These are phyloP conservation scores for Lycaena phlaeas DNA, from an alignment of 2,888 invertebrate genomes.

Conservation along the genomic window DNA sequence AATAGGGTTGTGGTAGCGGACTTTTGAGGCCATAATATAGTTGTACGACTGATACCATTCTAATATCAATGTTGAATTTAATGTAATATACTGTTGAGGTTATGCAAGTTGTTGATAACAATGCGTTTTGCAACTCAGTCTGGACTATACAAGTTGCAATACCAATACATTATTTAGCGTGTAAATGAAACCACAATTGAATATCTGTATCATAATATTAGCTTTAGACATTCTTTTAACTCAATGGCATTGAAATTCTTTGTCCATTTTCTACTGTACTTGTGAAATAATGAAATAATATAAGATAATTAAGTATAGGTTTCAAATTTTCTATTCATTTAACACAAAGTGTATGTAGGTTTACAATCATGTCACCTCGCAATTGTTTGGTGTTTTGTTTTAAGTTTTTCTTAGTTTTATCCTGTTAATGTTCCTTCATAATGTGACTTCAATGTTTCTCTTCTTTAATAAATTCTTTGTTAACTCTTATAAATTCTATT, in stretches of 20 bases:
- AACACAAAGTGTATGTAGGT: conserved; percentile 10
- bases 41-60: conserved; percentile 41
- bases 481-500: conserved; percentile 11
- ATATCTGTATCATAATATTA: conserved; percentile 35
- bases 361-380: conserved; percentile 26
- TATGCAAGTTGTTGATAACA: background rate
- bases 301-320: conserved; percentile 20
- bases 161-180: conserved; percentile 1
- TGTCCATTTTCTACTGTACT: conserved; percentile 47
- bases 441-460: conserved; percentile 2
- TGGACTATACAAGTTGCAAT: conserved; percentile 6
- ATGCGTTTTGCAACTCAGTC: background rate
- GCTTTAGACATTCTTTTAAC: conserved; percentile 58
- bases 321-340: conserved; percentile 15
- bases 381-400: conserved; percentile 27
- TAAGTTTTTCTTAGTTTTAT: conserved; percentile 20
- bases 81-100: conserved; percentile 17
- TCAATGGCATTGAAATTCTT: conserved; percentile 33
- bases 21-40: conserved; percentile 42
- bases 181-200: conserved; percentile 23
- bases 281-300: conserved; percentile 29
- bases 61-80: conserved; percentile 19
- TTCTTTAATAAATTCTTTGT: conserved; percentile 13
- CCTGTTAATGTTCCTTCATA: conserved; percentile 20
- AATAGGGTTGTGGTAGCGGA: conserved; percentile 43